Evolutionary conservation across 1,140 invertebrate species (phyloP), one percentile per base, ranked within the genome.

Genomic region (Myzus persicae): DNA sequence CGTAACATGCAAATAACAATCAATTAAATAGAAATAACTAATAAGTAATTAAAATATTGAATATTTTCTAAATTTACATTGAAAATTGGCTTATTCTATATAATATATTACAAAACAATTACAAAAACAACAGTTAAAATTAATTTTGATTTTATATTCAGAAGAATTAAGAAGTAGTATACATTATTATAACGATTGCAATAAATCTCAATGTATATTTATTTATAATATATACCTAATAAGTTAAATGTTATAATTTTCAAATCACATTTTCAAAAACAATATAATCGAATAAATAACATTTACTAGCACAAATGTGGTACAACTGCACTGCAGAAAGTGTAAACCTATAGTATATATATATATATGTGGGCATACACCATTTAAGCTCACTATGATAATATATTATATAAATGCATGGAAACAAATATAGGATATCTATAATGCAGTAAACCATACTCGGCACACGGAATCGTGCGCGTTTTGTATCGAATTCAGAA

Each of bases 361-460:
- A 59, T 31, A 9, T 59, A 54, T 54, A 26, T 8, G 20, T n/a
- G n/a, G n/a, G n/a, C n/a, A n/a, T n/a, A n/a, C n/a, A n/a, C n/a
- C n/a, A n/a, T n/a, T n/a, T n/a, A n/a, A n/a, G n/a, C n/a, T n/a
- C n/a, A n/a, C n/a, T n/a, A n/a, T n/a, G n/a, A n/a, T n/a, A n/a
- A 76, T 67, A 67, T n/a, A n/a, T 76, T 76, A 76, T n/a, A 76
- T 76, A 76, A 76, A n/a, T n/a, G n/a, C 14, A n/a, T 76, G 59
- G 31, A 76, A 76, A 76, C n/a, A 76, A 76, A 76, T 76, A n/a
- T 76, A n/a, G 59, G 36, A 76, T 67, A n/a, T n/a, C n/a, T 76
- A 67, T 67, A 59, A n/a, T n/a, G n/a, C 59, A n/a, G 59, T 76
- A 36, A 76, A 76, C 59, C 59, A 4, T 18, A 76, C 59, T 76